Evolutionary conservation across 2,113 vertebrate species (phyloP), one percentile per base, ranked within the genome.

Genomic region (Tinamus guttatus): DNA sequence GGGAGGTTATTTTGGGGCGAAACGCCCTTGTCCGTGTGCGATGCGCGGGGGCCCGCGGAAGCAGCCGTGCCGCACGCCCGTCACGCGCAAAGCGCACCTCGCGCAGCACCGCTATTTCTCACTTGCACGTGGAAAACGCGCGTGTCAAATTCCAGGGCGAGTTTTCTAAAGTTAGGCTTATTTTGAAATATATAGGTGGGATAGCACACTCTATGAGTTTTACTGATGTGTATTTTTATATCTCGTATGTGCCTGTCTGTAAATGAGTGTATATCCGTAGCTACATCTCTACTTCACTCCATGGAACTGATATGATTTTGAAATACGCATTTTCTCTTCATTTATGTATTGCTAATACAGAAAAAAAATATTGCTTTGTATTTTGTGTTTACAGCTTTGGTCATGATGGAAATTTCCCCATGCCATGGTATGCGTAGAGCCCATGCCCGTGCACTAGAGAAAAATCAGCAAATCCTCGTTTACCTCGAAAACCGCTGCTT

Each of bases 151-250:
- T 3, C 4, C 4, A 28, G 59, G 11, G 14, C 3, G 28, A n/a
- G 1, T 38, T 68, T 13, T 56, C 5, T 1, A 5, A 7, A 15
- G 51, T 14, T 11, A 7, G 17, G 6, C 73, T 77, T 91, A n/a
- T 80, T 93, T 67, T 59, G 12, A 81, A 85, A 51, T 43, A 40
- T 6, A 22, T 20, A 27, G 15, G 49, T 54, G 59, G 62, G 40
- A 20, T 3, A 9, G 13, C 63, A 63, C 6, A 49, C 28, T 45
- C 3, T n/a, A 4, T 74, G n/a, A 77, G n/a, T 3, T 0, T 69
- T 56, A 54, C 21, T 8, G 36, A 13, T 12, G 11, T 14, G 4
- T 14, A 22, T 49, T 7, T 12, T 18, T 13, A 9, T 47, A 18
- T 38, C 17, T 34, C 25, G 8, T 36, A 28, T 24, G 17, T 13